Percentiles rank a stretch among this genome's conserved stretches.
Evolutionary conservation across 1,140 invertebrate species (phyloP).

Genomic region (Drosophila dunni): DNA sequence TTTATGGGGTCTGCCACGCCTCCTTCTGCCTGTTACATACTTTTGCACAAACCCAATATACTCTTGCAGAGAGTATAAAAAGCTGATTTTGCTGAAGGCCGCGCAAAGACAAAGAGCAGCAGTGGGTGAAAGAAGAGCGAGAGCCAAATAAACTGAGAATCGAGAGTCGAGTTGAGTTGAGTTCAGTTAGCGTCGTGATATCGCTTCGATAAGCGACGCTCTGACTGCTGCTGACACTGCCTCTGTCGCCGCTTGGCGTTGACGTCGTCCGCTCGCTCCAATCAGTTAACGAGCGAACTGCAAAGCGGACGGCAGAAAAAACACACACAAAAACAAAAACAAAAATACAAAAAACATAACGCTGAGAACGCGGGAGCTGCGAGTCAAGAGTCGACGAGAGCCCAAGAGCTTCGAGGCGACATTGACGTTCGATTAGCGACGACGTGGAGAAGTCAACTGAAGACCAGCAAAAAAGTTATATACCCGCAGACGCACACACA

Average conservation of each 20-base stretch:
- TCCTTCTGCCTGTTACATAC: too few species aligned
- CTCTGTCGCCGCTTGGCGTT: neutral
- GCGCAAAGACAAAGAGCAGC: constrained; percentile 28
- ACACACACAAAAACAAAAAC: too few species aligned
- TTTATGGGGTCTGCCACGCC: too few species aligned
- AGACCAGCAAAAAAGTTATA: constrained; percentile 40
- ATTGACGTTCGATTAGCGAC: constrained; percentile 70
- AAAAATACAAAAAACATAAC: neutral
- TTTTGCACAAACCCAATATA: too few species aligned
- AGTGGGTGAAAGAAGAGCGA: constrained; percentile 40
- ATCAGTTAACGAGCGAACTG: constrained; percentile 73
- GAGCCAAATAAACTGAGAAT: constrained; percentile 1
- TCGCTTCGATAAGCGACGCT: constrained; percentile 40
- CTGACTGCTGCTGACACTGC: constrained; percentile 24
- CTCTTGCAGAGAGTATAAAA: too few species aligned
- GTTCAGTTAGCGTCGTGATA: constrained; percentile 20
- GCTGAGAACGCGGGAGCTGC: constrained; percentile 42
- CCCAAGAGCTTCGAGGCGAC: constrained; percentile 43
- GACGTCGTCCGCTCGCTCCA: constrained; percentile 49
- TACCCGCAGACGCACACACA: neutral
- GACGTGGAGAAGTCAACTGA: constrained; percentile 67
- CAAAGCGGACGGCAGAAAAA: constrained; percentile 41
- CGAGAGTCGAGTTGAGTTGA: constrained; percentile 1
- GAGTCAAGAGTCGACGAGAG: constrained; percentile 28
- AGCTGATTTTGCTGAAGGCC: constrained; percentile 21